These are phyloP conservation scores for Cydia strobilella DNA, from an alignment of 1,140 invertebrate genomes.

Conservation along the genomic window DNA sequence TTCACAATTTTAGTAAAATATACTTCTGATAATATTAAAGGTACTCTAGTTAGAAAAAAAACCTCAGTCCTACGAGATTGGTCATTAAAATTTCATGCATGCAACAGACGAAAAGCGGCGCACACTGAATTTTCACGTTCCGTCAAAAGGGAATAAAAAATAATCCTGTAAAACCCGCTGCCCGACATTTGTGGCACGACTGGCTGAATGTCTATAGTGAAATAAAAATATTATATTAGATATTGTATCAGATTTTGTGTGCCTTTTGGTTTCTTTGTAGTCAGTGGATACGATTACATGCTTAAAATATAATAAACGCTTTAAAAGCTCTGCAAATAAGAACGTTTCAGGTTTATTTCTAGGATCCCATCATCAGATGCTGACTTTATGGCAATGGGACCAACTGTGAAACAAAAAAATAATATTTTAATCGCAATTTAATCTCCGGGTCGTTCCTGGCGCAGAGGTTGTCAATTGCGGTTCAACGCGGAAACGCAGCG, in stretches of 20 bases:
- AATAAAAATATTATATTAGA: slow-evolving; percentile 6
- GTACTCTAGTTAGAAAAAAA: slow-evolving; percentile 28
- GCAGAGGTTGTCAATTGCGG: no score
- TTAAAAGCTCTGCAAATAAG: no score
- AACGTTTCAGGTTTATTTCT: no score
- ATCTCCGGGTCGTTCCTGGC: no score
- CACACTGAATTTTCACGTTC: slow-evolving; percentile 35
- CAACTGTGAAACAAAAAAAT: no score
- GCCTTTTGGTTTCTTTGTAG: neutral
- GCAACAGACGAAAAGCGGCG: slow-evolving; percentile 40
- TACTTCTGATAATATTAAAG: slow-evolving; percentile 14
- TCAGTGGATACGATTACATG: neutral
- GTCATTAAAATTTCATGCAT: slow-evolving; percentile 48
- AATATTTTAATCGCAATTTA: no score
- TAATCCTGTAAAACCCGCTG: slow-evolving; percentile 30
- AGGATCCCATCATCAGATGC: no score
- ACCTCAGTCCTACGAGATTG: slow-evolving; percentile 14
- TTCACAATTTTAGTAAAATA: neutral
- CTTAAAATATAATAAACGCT: no score
- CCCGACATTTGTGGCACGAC: slow-evolving; percentile 13
- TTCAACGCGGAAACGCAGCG: no score
- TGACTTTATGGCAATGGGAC: no score
- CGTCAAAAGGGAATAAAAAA: slow-evolving; percentile 37
- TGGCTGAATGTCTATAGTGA: neutral
- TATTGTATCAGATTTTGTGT: neutral